Evolutionary conservation across 2,888 invertebrate species (phyloP), one percentile per base, ranked within the genome.

Genomic region (Drosophila ezoana): DNA sequence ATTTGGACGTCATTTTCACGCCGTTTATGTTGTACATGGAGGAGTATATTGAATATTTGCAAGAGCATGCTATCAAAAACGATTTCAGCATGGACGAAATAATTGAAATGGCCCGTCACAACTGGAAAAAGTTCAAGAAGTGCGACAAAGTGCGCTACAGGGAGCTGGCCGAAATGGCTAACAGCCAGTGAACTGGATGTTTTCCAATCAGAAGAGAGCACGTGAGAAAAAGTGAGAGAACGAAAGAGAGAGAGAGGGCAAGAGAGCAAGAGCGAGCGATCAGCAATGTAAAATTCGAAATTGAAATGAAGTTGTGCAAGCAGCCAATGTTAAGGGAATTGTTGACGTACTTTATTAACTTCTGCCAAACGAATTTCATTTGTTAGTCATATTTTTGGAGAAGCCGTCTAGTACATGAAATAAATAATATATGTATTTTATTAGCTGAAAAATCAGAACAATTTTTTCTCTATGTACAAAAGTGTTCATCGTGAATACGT

Each of bases 1-100:
- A 37, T 10, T 8, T 10, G 3, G 16, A 38, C 5, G 28, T 47
- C 6, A 9, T 14, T 8, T 48, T 52, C 2, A 61, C 66, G 4
- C 52, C 74, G 1, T 37, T 61, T 5, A 54, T 68, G 54, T 35
- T 77, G 40, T 77, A 62, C 9, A 14, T 65, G 43, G 78, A 77
- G 23, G 67, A 80, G 35, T 56, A 54, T 32, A 43, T 47, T 0
- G 49, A 48, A 3, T 70, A 48, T 4, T 0, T 71, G 20, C 43
- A 52, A 6, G 67, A 79, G 49, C 48, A 51, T 1, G 14, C 32
- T 0, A 8, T 28, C 20, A 54, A 63, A 2, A 23, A 33, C 5
- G 41, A 51, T n/a, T 53, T 44, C 48, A 43, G n/a, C 48, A 45
- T 52, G 57, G 35, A 40, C 1, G 53, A 65, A 10, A 41, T 65